phyloP scores from a whole-genome alignment of 2,113 vertebrate genomes.

The Struthio camelus region DNA sequence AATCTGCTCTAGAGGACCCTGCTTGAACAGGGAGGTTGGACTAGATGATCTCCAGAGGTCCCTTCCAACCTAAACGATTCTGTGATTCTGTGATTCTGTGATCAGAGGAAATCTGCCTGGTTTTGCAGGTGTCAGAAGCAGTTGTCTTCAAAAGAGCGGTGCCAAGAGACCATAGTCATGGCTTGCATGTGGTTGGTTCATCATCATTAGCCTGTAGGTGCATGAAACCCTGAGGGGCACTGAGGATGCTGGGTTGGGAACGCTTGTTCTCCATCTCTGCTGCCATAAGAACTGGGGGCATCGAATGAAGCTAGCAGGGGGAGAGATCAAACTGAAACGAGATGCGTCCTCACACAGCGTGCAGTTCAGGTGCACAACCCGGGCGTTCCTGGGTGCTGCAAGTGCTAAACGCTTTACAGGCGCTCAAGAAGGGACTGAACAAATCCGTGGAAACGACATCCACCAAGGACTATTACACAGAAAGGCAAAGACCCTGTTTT shows the following conservation, averaged over 20 bases:
- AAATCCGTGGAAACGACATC: too few relatives aligned
- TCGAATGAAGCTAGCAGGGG: not conserved
- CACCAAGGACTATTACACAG: too few relatives aligned
- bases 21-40: too few relatives aligned
- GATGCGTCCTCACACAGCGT: accelerated
- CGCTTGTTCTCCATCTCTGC: not conserved
- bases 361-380: not conserved
- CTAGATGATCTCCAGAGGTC: too few relatives aligned
- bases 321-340: not conserved
- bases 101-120: too few relatives aligned
- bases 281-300: not conserved
- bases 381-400: not conserved
- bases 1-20: too few relatives aligned
- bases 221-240: not conserved
- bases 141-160: not conserved
- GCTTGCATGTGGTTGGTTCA: not conserved
- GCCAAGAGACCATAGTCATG: not conserved
- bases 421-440: too few relatives aligned
- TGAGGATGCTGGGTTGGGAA: accelerated
- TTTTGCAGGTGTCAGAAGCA: too few relatives aligned
- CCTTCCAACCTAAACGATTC: too few relatives aligned
- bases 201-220: not conserved
- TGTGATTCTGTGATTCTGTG: too few relatives aligned
- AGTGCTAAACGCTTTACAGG: too few relatives aligned
- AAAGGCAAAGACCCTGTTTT: too few relatives aligned